Base-by-base conservation (phyloP, 2,113 vertebrate genomes). In the Epinephelus moara region DNA sequence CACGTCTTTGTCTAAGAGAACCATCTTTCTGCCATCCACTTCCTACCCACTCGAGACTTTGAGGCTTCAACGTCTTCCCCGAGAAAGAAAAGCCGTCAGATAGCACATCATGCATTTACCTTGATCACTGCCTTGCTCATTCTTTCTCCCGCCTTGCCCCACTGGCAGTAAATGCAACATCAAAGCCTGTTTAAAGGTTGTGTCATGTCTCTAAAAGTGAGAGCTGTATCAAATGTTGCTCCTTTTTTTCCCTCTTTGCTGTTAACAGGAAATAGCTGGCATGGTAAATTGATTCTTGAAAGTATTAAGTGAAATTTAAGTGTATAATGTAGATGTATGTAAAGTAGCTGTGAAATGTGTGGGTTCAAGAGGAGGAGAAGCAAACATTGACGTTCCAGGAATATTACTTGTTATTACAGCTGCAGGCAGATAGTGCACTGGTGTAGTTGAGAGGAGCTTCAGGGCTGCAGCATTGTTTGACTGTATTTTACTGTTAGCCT, bases 31-130 rank as follows among this genome's bases (percentile, higher is more conserved):
- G 73, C 87, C 80, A 81, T 78, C 72, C 80, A 88, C 84, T 89
- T 81, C 42, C 60, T 77, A 75, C 63, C 93, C 93, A 93, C 93
- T 95, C 81, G 40, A 92, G 68, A 90, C 84, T 81, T 85, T 82
- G 61, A 89, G 84, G 87, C 85, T 85, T 88, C 87, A 66, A 82
- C 76, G 62, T 90, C 68, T 85, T 71, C 70, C 40, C 50, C 0
- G 14, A 72, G 66, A 68, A 70, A 73, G 64, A 75, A 84, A 84
- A 83, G 88, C 85, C 78, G 59, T 70, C 56, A 80, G 86, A 77
- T 49, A 40, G 75, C 62, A 76, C 86, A 79, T 86, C 71, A 72
- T 52, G 69, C 83, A 87, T 92, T 90, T 81, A 92, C 62, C 85
- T 77, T 90, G 78, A 91, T 92, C 76, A 79, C 75, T 17, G 2